phyloP scores from a whole-genome alignment of 2,113 vertebrate genomes.

The Grus americana region DNA sequence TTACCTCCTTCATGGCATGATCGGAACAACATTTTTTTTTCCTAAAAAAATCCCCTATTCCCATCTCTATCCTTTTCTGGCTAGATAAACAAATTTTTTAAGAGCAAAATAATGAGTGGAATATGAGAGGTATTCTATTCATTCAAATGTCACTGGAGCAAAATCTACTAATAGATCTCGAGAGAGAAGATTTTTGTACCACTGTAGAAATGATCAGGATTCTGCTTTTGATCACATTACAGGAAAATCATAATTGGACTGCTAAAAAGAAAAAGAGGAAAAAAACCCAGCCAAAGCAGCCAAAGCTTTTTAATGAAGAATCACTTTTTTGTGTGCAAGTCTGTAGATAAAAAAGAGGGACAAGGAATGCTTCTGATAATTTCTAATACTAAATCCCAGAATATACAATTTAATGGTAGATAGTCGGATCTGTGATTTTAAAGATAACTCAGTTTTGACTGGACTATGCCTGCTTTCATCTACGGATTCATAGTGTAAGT shows the following conservation, averaged over 20 bases:
- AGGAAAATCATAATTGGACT: neutral
- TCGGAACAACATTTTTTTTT: neutral
- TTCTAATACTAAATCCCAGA: neutral
- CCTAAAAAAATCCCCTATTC: neutral
- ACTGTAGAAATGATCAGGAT: neutral
- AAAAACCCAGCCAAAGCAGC: neutral
- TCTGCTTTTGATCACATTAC: neutral
- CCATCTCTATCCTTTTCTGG: neutral
- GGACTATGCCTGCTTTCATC: neutral
- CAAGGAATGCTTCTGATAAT: neutral
- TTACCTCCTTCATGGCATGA: neutral
- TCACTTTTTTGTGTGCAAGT: neutral
- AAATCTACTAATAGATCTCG: neutral
- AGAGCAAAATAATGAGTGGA: neutral
- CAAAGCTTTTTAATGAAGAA: neutral
- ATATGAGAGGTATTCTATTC: neutral
- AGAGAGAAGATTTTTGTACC: neutral
- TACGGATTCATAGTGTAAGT: neutral
- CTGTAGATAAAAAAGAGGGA: neutral
- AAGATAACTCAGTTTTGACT: neutral
- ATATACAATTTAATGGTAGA: neutral
- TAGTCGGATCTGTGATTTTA: neutral
- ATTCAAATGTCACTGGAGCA: neutral
- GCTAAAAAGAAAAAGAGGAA: neutral
- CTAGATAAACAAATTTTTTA: neutral